Base-by-base conservation (phyloP, 2,797 vertebrate genomes). In the Eupleurogrammus muticus region DNA sequence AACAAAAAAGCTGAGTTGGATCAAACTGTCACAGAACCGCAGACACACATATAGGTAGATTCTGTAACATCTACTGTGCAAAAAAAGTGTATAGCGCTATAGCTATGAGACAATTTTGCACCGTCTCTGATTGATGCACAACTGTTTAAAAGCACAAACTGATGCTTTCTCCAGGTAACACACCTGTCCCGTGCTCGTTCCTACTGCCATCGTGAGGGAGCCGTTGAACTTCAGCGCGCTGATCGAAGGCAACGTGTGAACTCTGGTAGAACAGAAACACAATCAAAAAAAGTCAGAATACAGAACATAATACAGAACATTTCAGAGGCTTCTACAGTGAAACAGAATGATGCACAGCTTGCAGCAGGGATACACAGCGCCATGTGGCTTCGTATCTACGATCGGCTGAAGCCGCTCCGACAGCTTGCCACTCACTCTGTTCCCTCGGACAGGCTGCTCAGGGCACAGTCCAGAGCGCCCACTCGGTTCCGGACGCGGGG, bases 181-280 rank as follows among this genome's bases (percentile, higher is more conserved):
- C 83, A 99, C 98, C 96, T 99, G 98, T 58, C 98, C 98, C 6
- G 97, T 99, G 80, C 95, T 96, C 21, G 96, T 99, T 70, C 98
- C 98, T 5, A 99, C 97, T 2, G 96, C 97, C 95, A 99, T 94
- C 59, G 90, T 92, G 80, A 99, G 93, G 64, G 96, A 94, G 16
- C 93, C 92, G 23, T 96, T 95, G 85, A 99, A 99, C 80, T 96
- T 96, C 79, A 99, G 88, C 0, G 97, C 96, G 52, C 93, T 97
- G 79, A 99, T 72, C 0, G 97, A 96, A 0, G 98, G 98, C 44
- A 99, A 90, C 64, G 90, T 91, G 5, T 96, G 93, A 83, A 99
- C 92, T 79, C 98, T 99, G 91, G 46, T 46, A n/a, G n/a, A 32
- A 61, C 24, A 76, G 64, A 66, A 47, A 63, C 5, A 65, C 9